Evolutionary conservation across 2,113 vertebrate species (phyloP), one percentile per base, ranked within the genome.

Genomic region (Equus przewalskii): DNA sequence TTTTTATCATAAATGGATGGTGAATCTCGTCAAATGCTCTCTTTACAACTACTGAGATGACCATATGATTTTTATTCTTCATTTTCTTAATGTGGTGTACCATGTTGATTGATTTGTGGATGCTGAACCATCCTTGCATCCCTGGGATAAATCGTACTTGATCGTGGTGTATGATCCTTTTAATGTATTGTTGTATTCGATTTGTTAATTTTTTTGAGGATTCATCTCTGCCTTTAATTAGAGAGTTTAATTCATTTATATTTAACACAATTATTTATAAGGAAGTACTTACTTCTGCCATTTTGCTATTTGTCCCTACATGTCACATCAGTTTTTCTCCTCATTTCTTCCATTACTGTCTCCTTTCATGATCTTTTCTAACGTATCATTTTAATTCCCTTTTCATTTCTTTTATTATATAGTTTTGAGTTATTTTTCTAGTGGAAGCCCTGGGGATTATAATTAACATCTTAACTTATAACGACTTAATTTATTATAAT

Each of bases 391-490:
- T 64, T 81, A 89, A 93, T 75, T 46, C 2, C 14, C 12, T 46
- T 44, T 94, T 36, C 6, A 60, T 60, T 94, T 62, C 30, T 78
- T 54, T 72, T 58, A 46, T 36, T 91, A n/a, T 44, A 80, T n/a
- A 28, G 24, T 67, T 62, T 44, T 76, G 18, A 92, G 19, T 44
- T 33, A 36, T 41, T 62, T 75, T 84, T 30, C 78, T 78, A 89
- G 22, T 86, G 4, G 5, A 72, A 78, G 4, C 7, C 19, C 4
- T 46, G 16, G 2, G 12, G 13, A 58, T 15, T 79, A 56, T 49
- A 94, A 51, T 76, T 18, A 95, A 85, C 87, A 62, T 75, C 41
- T 81, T 89, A 67, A 85, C 64, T 60, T 54, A 51, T 15, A 82
- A 60, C 18, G 64, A 89, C 65, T 69, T 58, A 92, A 76, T 15